Base-by-base conservation (phyloP, 2,113 vertebrate genomes). In the Megaptera novaeangliae region DNA sequence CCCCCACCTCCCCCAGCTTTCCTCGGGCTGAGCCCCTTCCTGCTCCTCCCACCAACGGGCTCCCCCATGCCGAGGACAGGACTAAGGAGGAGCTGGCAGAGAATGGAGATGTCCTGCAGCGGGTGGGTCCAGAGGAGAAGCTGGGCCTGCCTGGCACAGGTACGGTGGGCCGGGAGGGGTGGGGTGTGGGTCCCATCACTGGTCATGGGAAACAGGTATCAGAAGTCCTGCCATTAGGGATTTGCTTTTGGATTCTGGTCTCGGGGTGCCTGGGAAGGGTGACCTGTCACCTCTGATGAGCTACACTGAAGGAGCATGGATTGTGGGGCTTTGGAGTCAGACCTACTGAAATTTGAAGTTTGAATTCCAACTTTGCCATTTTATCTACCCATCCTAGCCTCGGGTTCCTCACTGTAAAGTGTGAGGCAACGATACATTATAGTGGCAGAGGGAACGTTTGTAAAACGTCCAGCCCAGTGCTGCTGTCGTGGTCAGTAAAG, bases 41-140 rank as follows among this genome's bases (percentile, higher is more conserved):
- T 64, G 63, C 91, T 46, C 88, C 91, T 89, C 81, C 97, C 8
- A 93, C 91, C 88, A 98, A 98, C 0, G 98, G 98, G 94, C 96
- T 98, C 80, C 7, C 95, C 21, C 87, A 78, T 4, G 0, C 95
- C 0, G 96, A 98, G 96, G 98, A 97, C 96, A 98, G 98, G 98
- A 99, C 98, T 98, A 97, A 98, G 95, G 97, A 78, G 0, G 96
- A 98, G 95, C 87, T 14, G 36, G 78, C 91, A 0, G 97, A 96
- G 89, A 98, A 96, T 17, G 96, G 85, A 95, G 89, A 59, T 39
- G 66, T 97, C 41, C 81, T 61, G 52, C 98, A 98, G 97, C 97
- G 97, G 96, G 98, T 98, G 80, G 99, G 98, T 94, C 81, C 69
- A 0, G 12, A 0, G 10, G 61, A 61, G 92, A 95, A 74, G 59